Base-by-base conservation (phyloP, 1,140 invertebrate genomes). In the Vollenhovia emeryi region DNA sequence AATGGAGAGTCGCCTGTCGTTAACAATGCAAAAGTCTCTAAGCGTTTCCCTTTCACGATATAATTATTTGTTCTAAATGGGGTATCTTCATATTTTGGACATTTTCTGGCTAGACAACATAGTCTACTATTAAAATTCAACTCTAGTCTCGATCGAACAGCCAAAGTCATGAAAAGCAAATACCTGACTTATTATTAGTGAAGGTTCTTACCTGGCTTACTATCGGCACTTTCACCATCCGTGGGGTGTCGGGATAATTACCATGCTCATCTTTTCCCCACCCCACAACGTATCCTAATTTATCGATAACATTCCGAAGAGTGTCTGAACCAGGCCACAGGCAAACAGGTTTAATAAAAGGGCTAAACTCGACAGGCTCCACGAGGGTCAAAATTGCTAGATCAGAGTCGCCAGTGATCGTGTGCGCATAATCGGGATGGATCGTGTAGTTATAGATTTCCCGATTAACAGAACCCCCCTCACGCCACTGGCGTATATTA, bases 341-440 rank as follows among this genome's bases (percentile, higher is more conserved):
- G 88, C 96, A 97, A 8, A 96, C 93, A 6, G 96, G 96, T 59
- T 93, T 93, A 40, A 96, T 95, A 66, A 86, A 95, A n/a, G 94
- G 91, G 0, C 94, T 95, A 73, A 95, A 96, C 24, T 95, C 90
- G 0, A 96, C 94, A 0, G 93, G 83, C 4, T 95, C 92, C 0
- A 89, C 87, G 13, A 97, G 87, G 71, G 94, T 93, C 21, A 97
- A 68, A 8, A 97, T 91, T 4, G 95, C 95, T 11, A 96, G 86
- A 88, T 97, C 96, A 13, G 95, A 33, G 1, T 33, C 33, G 33
- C 33, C 33, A 4, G 1, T 33, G 33, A 33, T 33, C 33, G 33
- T 33, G 33, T 33, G 33, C 33, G 33, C 2, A 2, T 33, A 33
- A 0, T 96, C 93, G 0, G 96, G 96, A 91, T 97, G 96, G 0